Evolutionary conservation across 2,113 vertebrate genomes (phyloP).

Genomic region (Lepus timidus): DNA sequence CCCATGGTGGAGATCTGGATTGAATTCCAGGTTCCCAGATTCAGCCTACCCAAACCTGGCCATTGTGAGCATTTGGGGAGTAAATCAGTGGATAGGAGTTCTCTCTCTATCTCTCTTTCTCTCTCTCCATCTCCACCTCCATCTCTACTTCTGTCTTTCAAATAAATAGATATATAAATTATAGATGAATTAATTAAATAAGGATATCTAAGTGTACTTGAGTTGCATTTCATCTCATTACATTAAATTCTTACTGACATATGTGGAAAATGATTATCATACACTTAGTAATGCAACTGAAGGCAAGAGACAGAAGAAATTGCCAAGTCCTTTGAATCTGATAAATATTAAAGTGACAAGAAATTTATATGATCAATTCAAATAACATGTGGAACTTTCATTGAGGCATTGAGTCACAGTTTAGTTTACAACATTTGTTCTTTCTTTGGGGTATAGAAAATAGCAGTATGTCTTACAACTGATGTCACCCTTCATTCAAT

Average conservation of each 20-base stretch:
- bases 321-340: not conserved
- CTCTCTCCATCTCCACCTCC: too few relatives aligned
- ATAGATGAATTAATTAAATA: not conserved
- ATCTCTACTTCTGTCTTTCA: too few relatives aligned
- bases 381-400: not conserved
- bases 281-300: not conserved
- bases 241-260: not conserved
- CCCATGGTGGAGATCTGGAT: too few relatives aligned
- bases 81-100: too few relatives aligned
- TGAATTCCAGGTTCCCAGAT: too few relatives aligned
- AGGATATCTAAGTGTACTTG: not conserved
- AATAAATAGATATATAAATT: too few relatives aligned
- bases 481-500: not conserved
- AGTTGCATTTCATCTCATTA: not conserved
- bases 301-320: not conserved
- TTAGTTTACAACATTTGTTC: not conserved
- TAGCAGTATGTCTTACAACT: not conserved
- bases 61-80: too few relatives aligned
- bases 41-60: too few relatives aligned
- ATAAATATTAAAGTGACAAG: not conserved
- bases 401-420: constrained; percentile 11
- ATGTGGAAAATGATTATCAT: not conserved
- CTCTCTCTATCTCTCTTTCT: too few relatives aligned
- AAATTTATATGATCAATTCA: not conserved
- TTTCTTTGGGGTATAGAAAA: not conserved